Percentiles rank a stretch among this genome's conserved stretches.
Evolutionary conservation across 2,888 invertebrate genomes (phyloP).

Genomic region (Calliphora vomitoria): DNA sequence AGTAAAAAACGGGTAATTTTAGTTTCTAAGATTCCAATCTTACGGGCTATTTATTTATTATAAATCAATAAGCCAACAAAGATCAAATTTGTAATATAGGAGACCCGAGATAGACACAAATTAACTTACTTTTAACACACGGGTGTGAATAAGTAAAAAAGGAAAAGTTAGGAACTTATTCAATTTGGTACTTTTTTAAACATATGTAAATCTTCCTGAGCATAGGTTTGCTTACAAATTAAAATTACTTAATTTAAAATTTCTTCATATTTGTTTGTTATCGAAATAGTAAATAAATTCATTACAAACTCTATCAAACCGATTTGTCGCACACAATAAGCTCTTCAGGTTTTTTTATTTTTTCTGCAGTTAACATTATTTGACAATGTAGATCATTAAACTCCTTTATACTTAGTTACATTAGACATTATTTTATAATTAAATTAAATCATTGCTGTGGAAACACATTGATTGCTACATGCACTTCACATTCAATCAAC

Average conservation of each 20-base stretch:
- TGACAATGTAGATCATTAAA: constrained; percentile 9
- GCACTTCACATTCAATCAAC: constrained; percentile 22
- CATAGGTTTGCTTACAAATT: neutral
- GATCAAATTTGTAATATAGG: no score
- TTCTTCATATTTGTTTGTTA: neutral
- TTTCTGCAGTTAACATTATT: neutral
- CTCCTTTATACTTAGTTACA: neutral
- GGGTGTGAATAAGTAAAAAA: no score
- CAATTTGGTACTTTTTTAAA: no score
- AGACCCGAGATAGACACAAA: no score
- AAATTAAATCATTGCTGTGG: constrained; percentile 18
- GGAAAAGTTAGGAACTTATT: no score
- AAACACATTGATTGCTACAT: constrained; percentile 10
- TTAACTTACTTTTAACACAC: no score
- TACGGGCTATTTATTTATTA: no score
- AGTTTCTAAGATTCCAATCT: no score
- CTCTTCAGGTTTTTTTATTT: neutral
- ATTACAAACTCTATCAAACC: neutral
- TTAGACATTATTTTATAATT: neutral
- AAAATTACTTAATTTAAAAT: no score
- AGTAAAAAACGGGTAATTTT: no score
- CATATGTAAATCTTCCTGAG: no score
- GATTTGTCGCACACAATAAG: neutral
- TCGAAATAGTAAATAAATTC: neutral
- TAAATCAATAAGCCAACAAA: no score